Percentiles rank a stretch among this genome's conserved stretches.
Evolutionary conservation across 1,140 invertebrate species (phyloP).

Genomic region (Drosophila mojavensis): DNA sequence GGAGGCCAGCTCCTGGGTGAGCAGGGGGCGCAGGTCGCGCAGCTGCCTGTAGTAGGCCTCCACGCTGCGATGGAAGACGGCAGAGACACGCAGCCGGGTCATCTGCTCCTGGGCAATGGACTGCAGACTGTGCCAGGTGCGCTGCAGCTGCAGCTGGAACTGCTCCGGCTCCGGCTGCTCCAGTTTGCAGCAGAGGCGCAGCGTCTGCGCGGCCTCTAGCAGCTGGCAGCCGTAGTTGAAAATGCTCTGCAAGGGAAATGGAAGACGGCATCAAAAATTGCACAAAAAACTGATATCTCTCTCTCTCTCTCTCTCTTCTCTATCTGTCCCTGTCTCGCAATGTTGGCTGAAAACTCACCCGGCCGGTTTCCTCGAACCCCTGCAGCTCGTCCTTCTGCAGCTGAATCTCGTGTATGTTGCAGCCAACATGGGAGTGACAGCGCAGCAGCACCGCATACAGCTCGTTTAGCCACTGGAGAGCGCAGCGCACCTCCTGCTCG

Average conservation of each 20-base stretch:
- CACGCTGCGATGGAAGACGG: conserved; percentile 90
- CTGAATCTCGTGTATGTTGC: conserved; percentile 89
- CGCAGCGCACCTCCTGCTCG: conserved; percentile 90
- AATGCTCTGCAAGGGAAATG: conserved; percentile 86
- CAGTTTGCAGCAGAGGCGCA: conserved; percentile 89
- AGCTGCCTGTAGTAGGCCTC: conserved; percentile 88
- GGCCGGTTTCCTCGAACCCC: conserved; percentile 90
- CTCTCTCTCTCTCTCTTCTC: background rate
- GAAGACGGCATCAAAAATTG: background rate
- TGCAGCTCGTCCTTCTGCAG: conserved; percentile 90
- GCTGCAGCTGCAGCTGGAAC: conserved; percentile 85
- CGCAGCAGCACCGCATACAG: conserved; percentile 89
- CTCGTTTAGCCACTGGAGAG: conserved; percentile 90
- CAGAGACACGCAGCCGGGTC: conserved; percentile 90
- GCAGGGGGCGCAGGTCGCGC: conserved; percentile 85
- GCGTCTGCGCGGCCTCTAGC: conserved; percentile 89
- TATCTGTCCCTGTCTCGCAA: too few species aligned
- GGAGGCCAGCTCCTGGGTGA: conserved; percentile 82
- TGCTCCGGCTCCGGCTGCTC: conserved; percentile 76
- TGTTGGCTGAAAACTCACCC: conserved; percentile 85
- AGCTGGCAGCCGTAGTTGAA: conserved; percentile 92
- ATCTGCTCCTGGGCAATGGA: conserved; percentile 91
- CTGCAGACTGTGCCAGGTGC: conserved; percentile 89
- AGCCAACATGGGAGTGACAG: conserved; percentile 89
- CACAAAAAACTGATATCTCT: conserved; percentile 1